phyloP scores from a whole-genome alignment of 2,888 invertebrate species.

The Ecdyonurus torrentis region DNA sequence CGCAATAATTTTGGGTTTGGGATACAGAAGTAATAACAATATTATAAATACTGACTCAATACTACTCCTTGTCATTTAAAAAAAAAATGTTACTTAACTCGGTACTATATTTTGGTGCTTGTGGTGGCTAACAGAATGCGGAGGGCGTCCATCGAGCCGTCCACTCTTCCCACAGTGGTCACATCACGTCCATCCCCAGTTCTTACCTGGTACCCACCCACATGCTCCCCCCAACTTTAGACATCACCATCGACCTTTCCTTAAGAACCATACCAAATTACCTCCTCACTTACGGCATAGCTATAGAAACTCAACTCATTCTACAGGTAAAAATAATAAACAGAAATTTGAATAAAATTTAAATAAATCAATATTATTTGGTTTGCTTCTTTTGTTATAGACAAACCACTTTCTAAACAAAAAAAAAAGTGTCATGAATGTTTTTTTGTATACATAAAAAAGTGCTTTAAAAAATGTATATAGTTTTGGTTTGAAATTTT shows the following conservation, averaged over 20 bases:
- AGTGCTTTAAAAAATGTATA: too few relatives aligned
- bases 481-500: too few relatives aligned
- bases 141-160: conserved; percentile 24
- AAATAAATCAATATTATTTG: too few relatives aligned
- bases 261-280: conserved; percentile 32
- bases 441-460: too few relatives aligned
- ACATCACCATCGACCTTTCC: conserved; percentile 31
- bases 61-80: too few relatives aligned
- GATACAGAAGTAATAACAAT: too few relatives aligned
- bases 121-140: conserved; percentile 1
- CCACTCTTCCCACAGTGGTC: conserved; percentile 90
- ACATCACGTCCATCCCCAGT: conserved; percentile 87
- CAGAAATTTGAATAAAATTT: too few relatives aligned
- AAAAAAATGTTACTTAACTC: background rate
- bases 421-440: too few relatives aligned
- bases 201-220: conserved; percentile 79
- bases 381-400: too few relatives aligned
- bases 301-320: background rate
- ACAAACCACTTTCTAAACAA: too few relatives aligned
- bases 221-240: conserved; percentile 29
- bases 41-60: too few relatives aligned
- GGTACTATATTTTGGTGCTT: too few relatives aligned
- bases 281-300: conserved; percentile 22
- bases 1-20: background rate
- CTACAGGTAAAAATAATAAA: conserved; percentile 1